Evolutionary conservation across 2,888 invertebrate genomes (phyloP).

Genomic region (Macaria notata): DNA sequence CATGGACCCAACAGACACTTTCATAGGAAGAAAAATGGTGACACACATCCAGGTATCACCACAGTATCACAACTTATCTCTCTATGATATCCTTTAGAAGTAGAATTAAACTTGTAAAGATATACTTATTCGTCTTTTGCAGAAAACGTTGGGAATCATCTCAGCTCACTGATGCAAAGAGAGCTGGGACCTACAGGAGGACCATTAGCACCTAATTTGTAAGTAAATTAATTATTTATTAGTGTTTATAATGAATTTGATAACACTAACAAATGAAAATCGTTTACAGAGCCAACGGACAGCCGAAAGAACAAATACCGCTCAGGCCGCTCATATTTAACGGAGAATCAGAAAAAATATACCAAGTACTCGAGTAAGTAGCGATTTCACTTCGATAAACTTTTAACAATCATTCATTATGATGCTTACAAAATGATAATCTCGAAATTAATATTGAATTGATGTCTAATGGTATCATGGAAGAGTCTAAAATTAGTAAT

Average conservation of each 20-base stretch:
- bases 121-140: conserved; percentile 4
- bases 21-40: conserved; percentile 63
- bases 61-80: neutral
- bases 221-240: conserved; percentile 38
- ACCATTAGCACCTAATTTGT: conserved; percentile 69
- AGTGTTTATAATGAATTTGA: neutral
- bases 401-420: conserved; percentile 33
- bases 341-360: conserved; percentile 85
- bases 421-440: conserved; percentile 6
- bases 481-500: conserved; percentile 33
- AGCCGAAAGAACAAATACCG: conserved; percentile 88
- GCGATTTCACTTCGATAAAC: conserved; percentile 10
- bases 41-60: conserved; percentile 56
- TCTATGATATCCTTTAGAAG: too few species aligned
- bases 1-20: conserved; percentile 82
- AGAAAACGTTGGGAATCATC: conserved; percentile 74
- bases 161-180: conserved; percentile 78
- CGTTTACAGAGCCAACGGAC: conserved; percentile 68
- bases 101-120: too few species aligned
- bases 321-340: conserved; percentile 88
- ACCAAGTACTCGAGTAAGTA: conserved; percentile 89
- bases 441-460: conserved; percentile 5
- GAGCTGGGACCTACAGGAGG: conserved; percentile 69
- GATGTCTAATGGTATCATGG: conserved; percentile 19
- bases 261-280: neutral